phyloP scores from a whole-genome alignment of 2,113 vertebrate genomes.

The Dasyprocta punctata region DNA sequence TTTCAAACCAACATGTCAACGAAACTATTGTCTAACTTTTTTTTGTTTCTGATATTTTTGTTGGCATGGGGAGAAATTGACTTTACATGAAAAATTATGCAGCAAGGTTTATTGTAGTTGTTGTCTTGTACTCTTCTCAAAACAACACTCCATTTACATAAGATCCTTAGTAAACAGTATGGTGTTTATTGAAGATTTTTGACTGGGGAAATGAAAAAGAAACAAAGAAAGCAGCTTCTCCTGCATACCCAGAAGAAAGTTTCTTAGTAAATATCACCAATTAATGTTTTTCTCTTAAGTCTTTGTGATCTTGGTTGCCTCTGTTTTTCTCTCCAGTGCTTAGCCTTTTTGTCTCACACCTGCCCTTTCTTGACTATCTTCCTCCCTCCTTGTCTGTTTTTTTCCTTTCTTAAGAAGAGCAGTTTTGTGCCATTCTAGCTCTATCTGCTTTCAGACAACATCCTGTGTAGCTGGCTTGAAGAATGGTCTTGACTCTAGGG shows the following conservation, averaged over 20 bases:
- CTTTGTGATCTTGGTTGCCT: neutral
- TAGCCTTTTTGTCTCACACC: neutral
- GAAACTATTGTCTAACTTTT: neutral
- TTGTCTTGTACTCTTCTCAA: neutral
- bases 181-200: neutral
- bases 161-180: neutral
- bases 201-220: neutral
- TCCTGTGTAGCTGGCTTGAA: neutral
- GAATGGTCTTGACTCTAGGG: neutral
- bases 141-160: neutral
- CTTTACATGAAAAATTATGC: neutral
- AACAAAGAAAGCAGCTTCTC: neutral
- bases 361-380: neutral
- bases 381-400: neutral
- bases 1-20: neutral
- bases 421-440: neutral
- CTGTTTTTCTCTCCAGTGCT: neutral
- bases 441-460: neutral
- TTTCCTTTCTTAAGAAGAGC: neutral
- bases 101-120: neutral
- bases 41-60: neutral
- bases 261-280: neutral
- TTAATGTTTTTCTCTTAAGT: neutral
- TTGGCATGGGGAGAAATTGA: neutral
- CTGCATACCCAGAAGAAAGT: neutral